Percentiles rank a stretch among this genome's conserved stretches.
phyloP scores from a whole-genome alignment of 2,113 vertebrate species.

The Crotalus horridus region DNA sequence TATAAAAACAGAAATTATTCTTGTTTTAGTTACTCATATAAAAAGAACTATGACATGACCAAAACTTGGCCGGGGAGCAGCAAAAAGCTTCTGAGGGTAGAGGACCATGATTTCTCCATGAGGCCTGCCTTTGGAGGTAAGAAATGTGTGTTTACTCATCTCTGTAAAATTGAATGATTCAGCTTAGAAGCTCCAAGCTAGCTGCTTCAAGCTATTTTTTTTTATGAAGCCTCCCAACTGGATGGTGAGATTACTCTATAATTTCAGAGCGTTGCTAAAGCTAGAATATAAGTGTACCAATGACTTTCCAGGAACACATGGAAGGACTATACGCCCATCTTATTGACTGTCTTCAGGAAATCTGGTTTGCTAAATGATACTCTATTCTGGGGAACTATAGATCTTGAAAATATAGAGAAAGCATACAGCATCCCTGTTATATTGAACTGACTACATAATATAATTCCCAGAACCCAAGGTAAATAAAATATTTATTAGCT shows the following conservation, averaged over 20 bases:
- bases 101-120: slow-evolving; percentile 93
- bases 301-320: neutral
- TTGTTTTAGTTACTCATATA: slow-evolving; percentile 75
- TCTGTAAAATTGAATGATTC: neutral
- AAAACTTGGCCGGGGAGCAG: slow-evolving; percentile 79
- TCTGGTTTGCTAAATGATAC: neutral
- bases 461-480: neutral
- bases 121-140: slow-evolving; percentile 92
- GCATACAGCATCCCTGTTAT: neutral
- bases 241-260: neutral
- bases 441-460: neutral
- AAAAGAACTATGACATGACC: slow-evolving; percentile 81
- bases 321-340: neutral
- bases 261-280: neutral
- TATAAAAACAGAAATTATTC: neutral
- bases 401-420: neutral
- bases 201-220: neutral
- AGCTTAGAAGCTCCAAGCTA: neutral
- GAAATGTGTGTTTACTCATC: neutral
- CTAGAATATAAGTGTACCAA: neutral
- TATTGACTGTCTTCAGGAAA: neutral
- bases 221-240: neutral
- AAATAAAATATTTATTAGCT: neutral
- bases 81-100: slow-evolving; percentile 82
- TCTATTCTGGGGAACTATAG: neutral